Base-by-base conservation (phyloP, 2,113 vertebrate species). In the Phalacrocorax aristotelis region DNA sequence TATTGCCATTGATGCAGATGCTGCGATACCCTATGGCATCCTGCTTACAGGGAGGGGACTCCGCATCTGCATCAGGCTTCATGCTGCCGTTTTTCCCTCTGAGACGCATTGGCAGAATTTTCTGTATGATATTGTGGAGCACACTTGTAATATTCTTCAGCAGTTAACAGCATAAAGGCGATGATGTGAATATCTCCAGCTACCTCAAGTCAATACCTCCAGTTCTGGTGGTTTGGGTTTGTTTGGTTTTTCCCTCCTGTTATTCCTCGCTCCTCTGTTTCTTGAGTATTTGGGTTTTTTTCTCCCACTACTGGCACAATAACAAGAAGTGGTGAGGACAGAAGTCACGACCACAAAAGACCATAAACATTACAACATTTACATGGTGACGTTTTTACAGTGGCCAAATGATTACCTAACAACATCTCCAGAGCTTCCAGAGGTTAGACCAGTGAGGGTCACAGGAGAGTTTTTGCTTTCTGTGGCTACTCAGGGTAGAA, bases 221-320 rank as follows among this genome's bases (percentile, higher is more conserved):
- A 32, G 15, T 12, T 36, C 6, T 6, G 22, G 4, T 40, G 34
- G 13, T 78, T 66, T 48, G 16, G 4, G 13, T 32, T 54, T 40
- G 21, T 44, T 40, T 70, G 20, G 0, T 88, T 46, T 25, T 4
- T 10, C 29, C 30, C 16, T 72, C 15, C 17, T 60, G 20, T 68
- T 60, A 71, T 18, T 65, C 11, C 13, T 51, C 15, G 15, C 2
- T 29, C 69, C 48, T 87, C 54, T 7, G n/a, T 40, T 94, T 89
- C 54, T 30, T 30, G 36, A 77, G 11, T 2, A 0, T 10, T 10
- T 36, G 9, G 10, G 0, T 7, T 16, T 29, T 85, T 64, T 61
- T 15, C 16, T 77, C 34, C 51, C 79, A 42, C 9, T 84, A 32
- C 17, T 36, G 81, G n/a, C 27, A 79, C 9, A 49, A 38, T 22